These are phyloP conservation scores for Callyntrura sp. DNA, from an alignment of 2,888 invertebrate species.

Conservation along the genomic window DNA sequence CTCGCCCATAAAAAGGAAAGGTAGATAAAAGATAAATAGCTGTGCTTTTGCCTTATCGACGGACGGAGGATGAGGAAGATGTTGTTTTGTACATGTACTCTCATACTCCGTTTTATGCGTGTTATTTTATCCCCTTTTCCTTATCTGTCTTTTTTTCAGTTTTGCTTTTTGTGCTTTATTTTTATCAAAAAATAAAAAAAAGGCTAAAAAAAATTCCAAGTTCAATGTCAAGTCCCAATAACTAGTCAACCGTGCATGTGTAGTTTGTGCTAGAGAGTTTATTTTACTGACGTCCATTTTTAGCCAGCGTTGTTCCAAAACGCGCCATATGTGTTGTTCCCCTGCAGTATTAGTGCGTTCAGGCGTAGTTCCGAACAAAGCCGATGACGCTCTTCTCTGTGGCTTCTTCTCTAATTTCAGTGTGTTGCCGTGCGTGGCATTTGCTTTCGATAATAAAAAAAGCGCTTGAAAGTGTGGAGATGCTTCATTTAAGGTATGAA, in stretches of 20 bases:
- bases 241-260: background rate
- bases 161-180: background rate
- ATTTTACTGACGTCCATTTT: background rate
- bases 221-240: slow-evolving; percentile 22
- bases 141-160: background rate
- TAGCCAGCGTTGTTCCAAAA: background rate
- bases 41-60: background rate
- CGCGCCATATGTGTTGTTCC: background rate
- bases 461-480: no score
- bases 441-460: background rate
- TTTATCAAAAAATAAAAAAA: background rate
- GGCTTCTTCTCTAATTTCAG: no score
- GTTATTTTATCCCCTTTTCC: no score
- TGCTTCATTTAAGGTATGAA: background rate
- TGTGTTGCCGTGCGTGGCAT: no score
- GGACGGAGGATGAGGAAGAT: background rate
- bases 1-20: background rate
- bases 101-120: background rate
- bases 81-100: background rate
- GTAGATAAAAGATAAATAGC: background rate
- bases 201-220: slow-evolving; percentile 3
- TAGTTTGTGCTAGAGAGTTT: background rate
- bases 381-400: background rate
- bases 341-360: background rate
- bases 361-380: slow-evolving; percentile 16